Percentiles rank a stretch among this genome's conserved stretches.
These are phyloP conservation scores for Drosophila subobscura DNA, from an alignment of 1,140 invertebrate species.

Conservation along the genomic window DNA sequence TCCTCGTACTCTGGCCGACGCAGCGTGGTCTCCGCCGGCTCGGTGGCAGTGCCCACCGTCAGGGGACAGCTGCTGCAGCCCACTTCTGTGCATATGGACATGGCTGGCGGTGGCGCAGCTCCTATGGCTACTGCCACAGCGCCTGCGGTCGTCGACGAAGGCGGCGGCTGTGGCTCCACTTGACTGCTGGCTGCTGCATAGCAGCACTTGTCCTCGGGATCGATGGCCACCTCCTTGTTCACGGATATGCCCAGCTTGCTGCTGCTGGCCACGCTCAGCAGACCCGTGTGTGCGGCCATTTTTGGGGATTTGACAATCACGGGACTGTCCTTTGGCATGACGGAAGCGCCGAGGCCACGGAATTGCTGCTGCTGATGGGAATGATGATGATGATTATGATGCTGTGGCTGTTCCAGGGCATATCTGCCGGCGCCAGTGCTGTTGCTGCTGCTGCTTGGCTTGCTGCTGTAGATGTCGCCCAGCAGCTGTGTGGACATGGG, in stretches of 20 bases:
- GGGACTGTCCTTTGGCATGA: slow-evolving; percentile 82
- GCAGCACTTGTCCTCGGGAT: slow-evolving; percentile 82
- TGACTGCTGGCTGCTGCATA: slow-evolving; percentile 55
- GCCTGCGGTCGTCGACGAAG: slow-evolving; percentile 11
- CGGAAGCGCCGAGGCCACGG: slow-evolving; percentile 77
- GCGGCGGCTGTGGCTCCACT: slow-evolving; percentile 49
- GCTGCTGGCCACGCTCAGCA: slow-evolving; percentile 63
- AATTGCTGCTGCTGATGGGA: slow-evolving; percentile 65
- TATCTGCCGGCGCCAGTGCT: slow-evolving; percentile 51
- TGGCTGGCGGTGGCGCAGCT: slow-evolving; percentile 39
- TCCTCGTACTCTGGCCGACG: slow-evolving; percentile 60
- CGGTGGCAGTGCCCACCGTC: slow-evolving; percentile 38
- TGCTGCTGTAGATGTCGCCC: slow-evolving; percentile 59
- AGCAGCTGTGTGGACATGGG: slow-evolving; percentile 60
- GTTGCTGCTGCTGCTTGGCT: slow-evolving; percentile 40
- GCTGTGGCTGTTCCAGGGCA: slow-evolving; percentile 55
- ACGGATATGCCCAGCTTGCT: slow-evolving; percentile 74
- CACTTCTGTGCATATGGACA: slow-evolving; percentile 75
- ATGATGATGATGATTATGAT: slow-evolving; percentile 34
- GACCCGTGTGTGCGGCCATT: slow-evolving; percentile 59
- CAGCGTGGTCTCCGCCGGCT: slow-evolving; percentile 45
- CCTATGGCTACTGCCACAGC: slow-evolving; percentile 17
- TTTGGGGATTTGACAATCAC: slow-evolving; percentile 83
- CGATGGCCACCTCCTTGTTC: slow-evolving; percentile 82
- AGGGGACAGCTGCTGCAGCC: slow-evolving; percentile 74